A percentile compares a stretch with the other conserved stretches of the same genome.
Conservation (phyloP, 2,888 invertebrate genomes). For the Nesidiocoris tenuis region DNA sequence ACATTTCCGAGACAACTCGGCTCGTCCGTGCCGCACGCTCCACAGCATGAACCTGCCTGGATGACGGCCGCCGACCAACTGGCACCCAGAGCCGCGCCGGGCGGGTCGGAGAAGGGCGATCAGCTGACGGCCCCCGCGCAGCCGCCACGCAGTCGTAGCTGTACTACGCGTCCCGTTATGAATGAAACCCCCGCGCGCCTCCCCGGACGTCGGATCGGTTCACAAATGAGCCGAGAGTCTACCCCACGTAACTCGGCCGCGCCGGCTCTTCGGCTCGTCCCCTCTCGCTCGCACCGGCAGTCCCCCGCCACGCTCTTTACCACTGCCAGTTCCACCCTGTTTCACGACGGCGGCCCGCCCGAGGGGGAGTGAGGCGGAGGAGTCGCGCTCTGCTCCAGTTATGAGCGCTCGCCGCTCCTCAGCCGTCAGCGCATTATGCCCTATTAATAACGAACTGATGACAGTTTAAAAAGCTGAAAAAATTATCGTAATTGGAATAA, state of each 20-base stretch:
- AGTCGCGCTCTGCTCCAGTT: neutral
- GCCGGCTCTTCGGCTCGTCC: neutral
- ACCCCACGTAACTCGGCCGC: neutral
- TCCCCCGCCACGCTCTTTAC: slow-evolving; percentile 30
- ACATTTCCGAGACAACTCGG: no score
- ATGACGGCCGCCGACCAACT: slow-evolving; percentile 22
- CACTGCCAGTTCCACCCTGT: slow-evolving; percentile 41
- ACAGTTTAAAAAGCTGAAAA: no score
- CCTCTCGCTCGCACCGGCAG: slow-evolving; percentile 15
- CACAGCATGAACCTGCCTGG: neutral
- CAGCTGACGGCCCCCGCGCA: slow-evolving; percentile 22
- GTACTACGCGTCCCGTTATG: slow-evolving; percentile 42
- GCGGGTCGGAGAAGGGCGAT: slow-evolving; percentile 30
- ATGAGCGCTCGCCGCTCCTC: neutral
- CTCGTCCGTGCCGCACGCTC: neutral
- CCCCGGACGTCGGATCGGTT: slow-evolving; percentile 10
- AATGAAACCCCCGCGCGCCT: slow-evolving; percentile 39
- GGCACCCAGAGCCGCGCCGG: slow-evolving; percentile 15
- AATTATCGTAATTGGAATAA: no score
- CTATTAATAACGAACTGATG: no score
- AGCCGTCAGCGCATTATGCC: neutral
- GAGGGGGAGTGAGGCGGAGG: neutral
- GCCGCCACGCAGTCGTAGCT: slow-evolving; percentile 20
- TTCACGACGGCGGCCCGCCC: slow-evolving; percentile 25
- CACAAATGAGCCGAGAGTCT: slow-evolving; percentile 2